Evolutionary conservation across 2,888 invertebrate species (phyloP).

Genomic region (Camponotus fellah): DNA sequence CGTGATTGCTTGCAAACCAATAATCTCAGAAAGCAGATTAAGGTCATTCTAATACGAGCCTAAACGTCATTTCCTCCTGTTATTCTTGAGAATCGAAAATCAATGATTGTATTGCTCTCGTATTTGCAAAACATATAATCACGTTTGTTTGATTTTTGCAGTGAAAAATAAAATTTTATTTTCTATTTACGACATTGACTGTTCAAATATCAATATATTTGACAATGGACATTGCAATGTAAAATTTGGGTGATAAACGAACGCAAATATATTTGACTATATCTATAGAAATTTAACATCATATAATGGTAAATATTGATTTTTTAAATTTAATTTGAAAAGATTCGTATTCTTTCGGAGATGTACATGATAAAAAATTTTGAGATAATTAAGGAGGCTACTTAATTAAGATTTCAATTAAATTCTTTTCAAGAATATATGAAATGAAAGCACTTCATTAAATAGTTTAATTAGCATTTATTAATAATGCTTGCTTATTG

Average conservation of each 20-base stretch:
- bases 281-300: background rate
- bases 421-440: background rate
- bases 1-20: constrained; percentile 24
- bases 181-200: background rate
- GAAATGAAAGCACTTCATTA: constrained; percentile 13
- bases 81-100: constrained; percentile 13
- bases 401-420: background rate
- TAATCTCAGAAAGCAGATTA: constrained; percentile 42
- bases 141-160: background rate
- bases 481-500: background rate
- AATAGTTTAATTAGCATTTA: background rate
- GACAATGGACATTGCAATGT: too few relatives aligned
- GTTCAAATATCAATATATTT: constrained; percentile 1
- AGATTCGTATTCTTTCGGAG: background rate
- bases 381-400: background rate
- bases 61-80: constrained; percentile 12
- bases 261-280: background rate
- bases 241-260: background rate
- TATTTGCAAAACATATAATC: background rate
- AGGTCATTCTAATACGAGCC: constrained; percentile 18
- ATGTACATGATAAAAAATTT: background rate
- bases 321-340: background rate
- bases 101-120: background rate
- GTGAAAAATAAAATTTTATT: background rate
- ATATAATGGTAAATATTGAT: background rate